phyloP scores from a whole-genome alignment of 1,140 invertebrate species.

The Daktulosphaira vitifoliae region DNA sequence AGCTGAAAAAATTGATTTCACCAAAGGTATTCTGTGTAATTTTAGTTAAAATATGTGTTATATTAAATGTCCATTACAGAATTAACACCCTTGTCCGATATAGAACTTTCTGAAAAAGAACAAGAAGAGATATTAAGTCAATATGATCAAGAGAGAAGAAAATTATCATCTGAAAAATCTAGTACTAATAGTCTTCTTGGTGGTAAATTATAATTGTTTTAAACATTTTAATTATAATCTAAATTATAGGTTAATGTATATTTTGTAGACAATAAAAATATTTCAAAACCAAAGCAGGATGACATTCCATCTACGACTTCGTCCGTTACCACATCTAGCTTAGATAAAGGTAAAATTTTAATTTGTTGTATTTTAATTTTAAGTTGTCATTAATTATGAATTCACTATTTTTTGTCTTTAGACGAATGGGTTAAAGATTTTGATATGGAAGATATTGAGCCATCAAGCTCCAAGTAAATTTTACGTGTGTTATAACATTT shows the following conservation, averaged over 20 bases:
- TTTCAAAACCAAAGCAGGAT: constrained; percentile 30
- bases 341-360: constrained; percentile 8
- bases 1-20: constrained; percentile 34
- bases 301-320: constrained; percentile 7
- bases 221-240: not conserved
- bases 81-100: constrained; percentile 33
- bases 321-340: constrained; percentile 21
- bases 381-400: not conserved
- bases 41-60: not conserved
- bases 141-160: constrained; percentile 39
- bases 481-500: not conserved
- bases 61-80: too few species aligned
- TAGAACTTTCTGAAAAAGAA: constrained; percentile 40
- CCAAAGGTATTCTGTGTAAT: constrained; percentile 6
- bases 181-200: not conserved
- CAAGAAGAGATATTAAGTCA: constrained; percentile 38
- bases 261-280: constrained; percentile 8
- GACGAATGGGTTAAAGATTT: constrained; percentile 41
- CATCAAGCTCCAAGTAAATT: not conserved
- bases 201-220: not conserved
- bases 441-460: constrained; percentile 40
- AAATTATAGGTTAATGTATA: not conserved
- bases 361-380: constrained; percentile 17
- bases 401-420: constrained; percentile 36
- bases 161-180: constrained; percentile 10